phyloP scores from a whole-genome alignment of 2,113 vertebrate species.

The Atrichornis clamosus region DNA sequence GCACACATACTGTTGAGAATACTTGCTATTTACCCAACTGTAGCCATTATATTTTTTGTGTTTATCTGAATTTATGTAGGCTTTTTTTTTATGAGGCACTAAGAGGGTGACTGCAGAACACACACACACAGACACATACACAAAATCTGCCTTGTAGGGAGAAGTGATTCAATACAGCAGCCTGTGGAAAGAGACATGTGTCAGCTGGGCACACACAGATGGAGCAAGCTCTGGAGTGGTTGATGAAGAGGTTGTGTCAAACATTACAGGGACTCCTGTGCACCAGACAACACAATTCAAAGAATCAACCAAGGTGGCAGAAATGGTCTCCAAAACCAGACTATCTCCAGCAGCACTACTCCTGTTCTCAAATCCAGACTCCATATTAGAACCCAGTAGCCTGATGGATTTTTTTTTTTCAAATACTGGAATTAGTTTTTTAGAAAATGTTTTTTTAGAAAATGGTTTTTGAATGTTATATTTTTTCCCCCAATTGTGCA shows the following conservation, averaged over 20 bases:
- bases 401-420: not conserved
- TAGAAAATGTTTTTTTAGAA: too few relatives aligned
- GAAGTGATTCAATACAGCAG: not conserved
- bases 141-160: not conserved
- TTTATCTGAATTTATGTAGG: not conserved
- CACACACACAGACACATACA: not conserved
- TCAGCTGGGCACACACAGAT: not conserved
- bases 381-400: not conserved
- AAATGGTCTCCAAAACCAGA: not conserved
- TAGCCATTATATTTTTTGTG: not conserved
- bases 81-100: not conserved
- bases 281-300: not conserved
- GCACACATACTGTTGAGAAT: not conserved
- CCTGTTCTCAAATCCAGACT: not conserved
- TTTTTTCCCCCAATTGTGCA: not conserved
- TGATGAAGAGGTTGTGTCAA: not conserved
- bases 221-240: not conserved
- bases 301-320: not conserved
- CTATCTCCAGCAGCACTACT: not conserved
- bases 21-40: not conserved
- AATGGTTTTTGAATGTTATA: not conserved
- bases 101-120: not conserved
- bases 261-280: not conserved
- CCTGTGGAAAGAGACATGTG: not conserved
- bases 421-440: not conserved